These are phyloP conservation scores for Ceyx melanurus DNA, from an alignment of 2,113 vertebrate species.

Conservation along the genomic window DNA sequence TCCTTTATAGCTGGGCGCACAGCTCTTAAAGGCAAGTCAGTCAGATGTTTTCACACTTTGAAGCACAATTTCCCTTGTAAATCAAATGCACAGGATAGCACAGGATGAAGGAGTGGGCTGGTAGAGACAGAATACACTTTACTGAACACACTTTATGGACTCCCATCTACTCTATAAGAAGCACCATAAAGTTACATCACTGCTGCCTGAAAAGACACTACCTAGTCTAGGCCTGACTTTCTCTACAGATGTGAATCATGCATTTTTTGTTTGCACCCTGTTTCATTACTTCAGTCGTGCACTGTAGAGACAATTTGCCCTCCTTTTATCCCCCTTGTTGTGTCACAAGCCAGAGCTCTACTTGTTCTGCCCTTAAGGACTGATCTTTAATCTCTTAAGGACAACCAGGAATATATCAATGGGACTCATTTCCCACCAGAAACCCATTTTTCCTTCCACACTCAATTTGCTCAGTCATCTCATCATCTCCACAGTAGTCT, in stretches of 20 bases:
- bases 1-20: background rate
- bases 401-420: background rate
- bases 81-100: background rate
- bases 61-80: conserved; percentile 11
- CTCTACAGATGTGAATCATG: background rate
- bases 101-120: background rate
- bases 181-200: background rate
- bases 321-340: background rate
- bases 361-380: background rate
- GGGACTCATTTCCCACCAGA: background rate
- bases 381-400: background rate
- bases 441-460: background rate
- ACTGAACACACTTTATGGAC: background rate
- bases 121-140: background rate
- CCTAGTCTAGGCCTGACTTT: background rate
- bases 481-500: background rate
- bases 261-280: background rate
- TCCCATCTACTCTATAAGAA: background rate
- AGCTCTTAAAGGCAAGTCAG: background rate
- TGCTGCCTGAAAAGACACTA: background rate
- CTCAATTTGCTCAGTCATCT: background rate
- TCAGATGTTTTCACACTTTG: background rate
- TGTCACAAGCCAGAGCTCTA: background rate
- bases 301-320: background rate
- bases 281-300: background rate